Evolutionary conservation across 2,113 vertebrate genomes (phyloP), one percentile per base, ranked within the genome.

Genomic region (Merops nubicus): DNA sequence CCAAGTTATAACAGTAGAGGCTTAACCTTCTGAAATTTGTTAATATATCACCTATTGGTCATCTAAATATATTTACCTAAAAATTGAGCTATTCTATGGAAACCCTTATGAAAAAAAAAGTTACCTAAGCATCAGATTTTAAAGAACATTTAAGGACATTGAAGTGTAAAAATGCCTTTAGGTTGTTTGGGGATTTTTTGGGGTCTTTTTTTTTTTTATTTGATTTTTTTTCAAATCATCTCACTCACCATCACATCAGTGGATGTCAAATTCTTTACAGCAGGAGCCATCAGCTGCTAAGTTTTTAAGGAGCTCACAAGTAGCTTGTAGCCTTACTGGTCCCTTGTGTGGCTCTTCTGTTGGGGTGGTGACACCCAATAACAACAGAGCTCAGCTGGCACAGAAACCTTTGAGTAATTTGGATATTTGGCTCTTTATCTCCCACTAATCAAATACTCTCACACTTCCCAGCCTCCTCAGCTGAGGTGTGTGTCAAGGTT

Each of bases 291-390:
- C 69, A 68, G 6, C 43, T 73, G 51, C 29, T 72, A 43, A 56
- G 15, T 62, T 95, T 93, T 94, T 89, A 73, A 96, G 74, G 47
- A 89, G 20, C 38, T 85, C 60, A n/a, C 40, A 70, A 70, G 45
- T 40, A 78, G 15, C n/a, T 82, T 81, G 29, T n/a, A n/a, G n/a
- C 47, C 78, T 43, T 94, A 54, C 18, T 85, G 20, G 12, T 82
- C 81, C 78, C 69, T 82, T 72, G 81, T 40, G 88, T 31, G 68
- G 51, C 47, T 91, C 17, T 56, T 82, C 57, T 64, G 70, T 21
- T 69, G 70, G 79, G n/a, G 8, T 40, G n/a, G 12, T 82, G 48
- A 63, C 78, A 40, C 47, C 21, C 6, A 75, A 23, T 20, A 51
- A 89, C 31, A 26, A 79, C 36, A 85, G 60, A 86, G 50, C 33